These are phyloP conservation scores for Drosophila recens DNA, from an alignment of 2,888 invertebrate species.

Conservation along the genomic window DNA sequence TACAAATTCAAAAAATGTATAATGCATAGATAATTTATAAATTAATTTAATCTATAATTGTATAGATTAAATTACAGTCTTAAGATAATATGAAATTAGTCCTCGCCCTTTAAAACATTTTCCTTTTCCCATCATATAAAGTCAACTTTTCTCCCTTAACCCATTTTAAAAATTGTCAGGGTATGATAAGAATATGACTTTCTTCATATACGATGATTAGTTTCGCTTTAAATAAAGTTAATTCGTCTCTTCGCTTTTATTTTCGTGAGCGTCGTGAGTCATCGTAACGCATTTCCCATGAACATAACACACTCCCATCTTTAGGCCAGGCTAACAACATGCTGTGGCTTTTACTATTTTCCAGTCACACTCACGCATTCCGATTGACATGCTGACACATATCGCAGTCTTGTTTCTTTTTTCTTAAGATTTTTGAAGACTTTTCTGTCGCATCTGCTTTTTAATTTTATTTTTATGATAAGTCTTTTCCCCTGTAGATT, in stretches of 20 bases:
- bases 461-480: constrained; percentile 64
- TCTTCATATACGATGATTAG: background rate
- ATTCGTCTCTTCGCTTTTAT: no score
- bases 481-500: constrained; percentile 45
- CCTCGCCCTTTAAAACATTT: no score
- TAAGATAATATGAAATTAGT: no score
- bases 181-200: background rate
- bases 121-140: no score
- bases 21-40: no score
- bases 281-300: background rate
- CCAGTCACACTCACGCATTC: constrained; percentile 60
- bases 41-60: no score
- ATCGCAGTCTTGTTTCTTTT: constrained; percentile 35
- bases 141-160: background rate
- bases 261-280: constrained; percentile 1
- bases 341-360: constrained; percentile 43
- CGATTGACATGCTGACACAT: constrained; percentile 73
- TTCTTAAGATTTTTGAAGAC: constrained; percentile 3
- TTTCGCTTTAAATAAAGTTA: no score
- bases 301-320: constrained; percentile 20
- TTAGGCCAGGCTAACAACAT: constrained; percentile 9
- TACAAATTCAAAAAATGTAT: no score
- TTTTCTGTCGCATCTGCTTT: constrained; percentile 54
- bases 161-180: background rate
- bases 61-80: no score